Conservation (phyloP, 35 echinoderm and acorn worm species). For the Lytechinus pictus region DNA sequence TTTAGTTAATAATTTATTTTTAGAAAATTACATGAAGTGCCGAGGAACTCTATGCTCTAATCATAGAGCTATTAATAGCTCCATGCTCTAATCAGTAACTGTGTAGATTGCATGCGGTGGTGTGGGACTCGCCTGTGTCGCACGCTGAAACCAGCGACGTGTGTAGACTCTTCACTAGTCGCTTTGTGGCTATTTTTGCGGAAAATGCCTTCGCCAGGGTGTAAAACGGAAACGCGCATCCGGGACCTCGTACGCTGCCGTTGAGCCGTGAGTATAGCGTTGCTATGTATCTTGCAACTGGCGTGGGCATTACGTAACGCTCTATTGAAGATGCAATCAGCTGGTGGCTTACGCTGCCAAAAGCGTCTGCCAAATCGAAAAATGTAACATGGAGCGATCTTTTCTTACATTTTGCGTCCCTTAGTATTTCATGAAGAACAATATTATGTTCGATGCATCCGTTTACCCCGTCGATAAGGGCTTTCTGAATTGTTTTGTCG, state of each 20-base stretch:
- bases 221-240: too few relatives aligned
- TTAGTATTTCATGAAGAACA: constrained; percentile 31
- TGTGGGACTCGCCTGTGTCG: too few relatives aligned
- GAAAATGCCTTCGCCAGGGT: too few relatives aligned
- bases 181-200: too few relatives aligned
- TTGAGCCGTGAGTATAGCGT: constrained; percentile 40
- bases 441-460: constrained; percentile 53
- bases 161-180: too few relatives aligned
- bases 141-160: too few relatives aligned
- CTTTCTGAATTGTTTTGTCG: not conserved
- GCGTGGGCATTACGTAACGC: not conserved
- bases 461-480: constrained; percentile 20
- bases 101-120: too few relatives aligned
- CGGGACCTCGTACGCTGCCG: not conserved
- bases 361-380: constrained; percentile 53
- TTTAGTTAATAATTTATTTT: too few relatives aligned
- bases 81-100: too few relatives aligned
- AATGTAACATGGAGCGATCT: constrained; percentile 45
- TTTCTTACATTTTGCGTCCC: constrained; percentile 22
- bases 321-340: constrained; percentile 38
- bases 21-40: too few relatives aligned
- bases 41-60: too few relatives aligned
- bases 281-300: not conserved
- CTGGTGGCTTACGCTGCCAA: constrained; percentile 42
- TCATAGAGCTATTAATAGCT: too few relatives aligned